Base-by-base conservation (phyloP, 2,797 vertebrate species). In the Neosilurus mollespiculum region DNA sequence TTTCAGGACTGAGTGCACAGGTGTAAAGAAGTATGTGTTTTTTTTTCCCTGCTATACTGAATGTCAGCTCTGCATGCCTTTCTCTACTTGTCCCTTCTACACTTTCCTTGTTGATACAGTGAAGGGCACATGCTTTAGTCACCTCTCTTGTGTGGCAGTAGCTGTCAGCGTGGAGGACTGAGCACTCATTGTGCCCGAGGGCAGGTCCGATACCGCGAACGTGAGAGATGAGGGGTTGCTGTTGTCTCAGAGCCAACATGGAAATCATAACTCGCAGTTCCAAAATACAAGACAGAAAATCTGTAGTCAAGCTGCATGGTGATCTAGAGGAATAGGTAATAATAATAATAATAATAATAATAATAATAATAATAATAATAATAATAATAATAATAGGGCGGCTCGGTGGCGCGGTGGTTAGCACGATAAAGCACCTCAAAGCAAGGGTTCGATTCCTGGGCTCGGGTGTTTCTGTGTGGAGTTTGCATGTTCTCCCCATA, bases 221-320 rank as follows among this genome's bases (percentile, higher is more conserved):
- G 65, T 37, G 83, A 18, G 7, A 65, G 79, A 73, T 54, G 53
- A 49, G 49, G 0, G 72, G 49, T 9, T 30, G 61, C 66, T 70
- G 81, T 72, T 84, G 83, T 79, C 58, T 9, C 34, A 18, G 61
- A 49, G 78, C 87, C 78, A 85, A 72, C 58, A 61, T 76, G 49
- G 85, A 83, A 83, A 83, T 83, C 69, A 85, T 61, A 72, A 65
- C 81, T 22, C 14, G 24, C 3, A 34, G 43, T 81, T 37, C 76
- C 61, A 26, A 81, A 69, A 43, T 66, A 76, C 56, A 67, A 15
- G 66, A 83, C 79, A 79, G 61, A 78, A n/a, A 30, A 86, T 18
- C 80, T 82, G 54, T 14, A 61, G 51, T 61, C n/a, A 86, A 49
- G 54, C 59, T 24, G 22, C 16, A 34, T 10, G 71, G 8, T 22